phyloP scores from a whole-genome alignment of 2,888 invertebrate species.

The Shargacucullia verbasci region DNA sequence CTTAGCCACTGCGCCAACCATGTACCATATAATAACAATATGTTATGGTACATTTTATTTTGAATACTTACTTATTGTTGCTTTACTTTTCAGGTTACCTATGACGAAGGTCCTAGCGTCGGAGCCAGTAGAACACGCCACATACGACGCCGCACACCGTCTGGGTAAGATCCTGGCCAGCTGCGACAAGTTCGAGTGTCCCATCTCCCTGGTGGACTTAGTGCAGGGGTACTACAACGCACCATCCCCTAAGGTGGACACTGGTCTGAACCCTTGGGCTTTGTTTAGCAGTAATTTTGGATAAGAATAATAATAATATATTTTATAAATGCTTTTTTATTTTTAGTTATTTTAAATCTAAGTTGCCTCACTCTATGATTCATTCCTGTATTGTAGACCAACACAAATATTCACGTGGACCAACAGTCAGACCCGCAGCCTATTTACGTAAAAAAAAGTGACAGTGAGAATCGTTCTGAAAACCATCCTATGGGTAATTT shows the following conservation, averaged over 20 bases:
- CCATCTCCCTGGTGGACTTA: constrained; percentile 92
- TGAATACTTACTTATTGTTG: background rate
- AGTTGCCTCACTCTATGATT: too few relatives aligned
- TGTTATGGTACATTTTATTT: too few relatives aligned
- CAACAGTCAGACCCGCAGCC: too few relatives aligned
- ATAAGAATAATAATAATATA: constrained; percentile 30
- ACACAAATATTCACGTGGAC: too few relatives aligned
- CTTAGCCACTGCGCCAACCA: too few relatives aligned
- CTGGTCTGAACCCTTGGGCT: constrained; percentile 74
- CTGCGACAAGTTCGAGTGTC: constrained; percentile 91
- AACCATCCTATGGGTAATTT: too few relatives aligned
- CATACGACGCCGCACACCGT: constrained; percentile 91
- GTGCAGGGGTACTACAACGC: constrained; percentile 90
- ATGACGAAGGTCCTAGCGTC: constrained; percentile 89
- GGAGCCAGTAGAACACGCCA: constrained; percentile 91
- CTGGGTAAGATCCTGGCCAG: constrained; percentile 76
- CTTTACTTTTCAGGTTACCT: constrained; percentile 89
- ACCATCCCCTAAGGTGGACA: constrained; percentile 73
- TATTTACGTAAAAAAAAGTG: too few relatives aligned
- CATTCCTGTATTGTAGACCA: too few relatives aligned
- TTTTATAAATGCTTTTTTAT: background rate
- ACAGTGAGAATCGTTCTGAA: too few relatives aligned
- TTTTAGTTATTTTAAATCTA: background rate
- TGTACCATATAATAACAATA: too few relatives aligned
- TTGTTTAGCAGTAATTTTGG: constrained; percentile 75